Evolutionary conservation across 2,113 vertebrate genomes (phyloP).

Genomic region (Planiliza haematocheilus): DNA sequence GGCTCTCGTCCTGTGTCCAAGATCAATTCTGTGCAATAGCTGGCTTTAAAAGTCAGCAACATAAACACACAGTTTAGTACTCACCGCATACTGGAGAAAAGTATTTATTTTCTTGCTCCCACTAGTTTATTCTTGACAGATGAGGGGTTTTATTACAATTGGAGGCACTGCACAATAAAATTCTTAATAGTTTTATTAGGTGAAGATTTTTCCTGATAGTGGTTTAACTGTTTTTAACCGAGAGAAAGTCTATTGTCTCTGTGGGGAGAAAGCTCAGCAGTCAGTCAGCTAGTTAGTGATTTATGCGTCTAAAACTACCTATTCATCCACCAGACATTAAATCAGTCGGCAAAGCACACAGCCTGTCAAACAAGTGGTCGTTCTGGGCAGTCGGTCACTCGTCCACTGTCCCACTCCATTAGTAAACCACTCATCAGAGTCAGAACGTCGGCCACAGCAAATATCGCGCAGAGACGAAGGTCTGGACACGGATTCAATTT

Average conservation of each 20-base stretch:
- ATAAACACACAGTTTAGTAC: constrained; percentile 14
- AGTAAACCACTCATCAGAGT: too few relatives aligned
- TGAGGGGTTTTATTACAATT: background rate
- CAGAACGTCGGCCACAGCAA: background rate
- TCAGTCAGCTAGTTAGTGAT: background rate
- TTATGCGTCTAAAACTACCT: too few relatives aligned
- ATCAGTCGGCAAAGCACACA: too few relatives aligned
- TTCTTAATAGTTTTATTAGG: too few relatives aligned
- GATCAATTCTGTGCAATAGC: background rate
- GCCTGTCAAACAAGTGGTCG: too few relatives aligned
- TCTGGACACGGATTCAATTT: background rate
- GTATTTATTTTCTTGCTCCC: background rate
- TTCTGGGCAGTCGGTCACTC: too few relatives aligned
- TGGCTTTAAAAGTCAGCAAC: constrained; percentile 3
- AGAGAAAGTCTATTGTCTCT: background rate
- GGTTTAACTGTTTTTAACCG: too few relatives aligned
- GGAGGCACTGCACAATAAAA: background rate
- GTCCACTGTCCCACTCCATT: too few relatives aligned
- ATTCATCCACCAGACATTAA: too few relatives aligned
- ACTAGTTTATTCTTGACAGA: background rate
- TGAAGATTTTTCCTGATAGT: too few relatives aligned
- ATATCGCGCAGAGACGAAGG: background rate
- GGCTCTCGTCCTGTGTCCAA: background rate
- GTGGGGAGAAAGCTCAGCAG: background rate
- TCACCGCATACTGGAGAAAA: background rate